These are phyloP conservation scores for Gasterosteus nipponicus DNA, from an alignment of 2,113 vertebrate genomes.

Conservation along the genomic window DNA sequence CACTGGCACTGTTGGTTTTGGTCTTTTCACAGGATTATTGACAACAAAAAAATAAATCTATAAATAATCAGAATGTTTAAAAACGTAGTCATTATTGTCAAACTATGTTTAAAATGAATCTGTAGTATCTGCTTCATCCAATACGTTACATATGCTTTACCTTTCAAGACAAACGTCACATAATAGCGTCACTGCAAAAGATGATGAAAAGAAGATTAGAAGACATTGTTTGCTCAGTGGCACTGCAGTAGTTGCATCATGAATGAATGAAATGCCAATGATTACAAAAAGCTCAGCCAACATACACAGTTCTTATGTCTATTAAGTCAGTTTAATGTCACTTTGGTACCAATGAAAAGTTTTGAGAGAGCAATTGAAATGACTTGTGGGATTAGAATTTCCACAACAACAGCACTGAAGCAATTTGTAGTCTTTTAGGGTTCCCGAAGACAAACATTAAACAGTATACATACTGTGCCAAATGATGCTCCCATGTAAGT, in stretches of 20 bases:
- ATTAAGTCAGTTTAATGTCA: slow-evolving; percentile 30
- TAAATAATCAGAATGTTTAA: neutral
- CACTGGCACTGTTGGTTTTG: neutral
- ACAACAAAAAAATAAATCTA: neutral
- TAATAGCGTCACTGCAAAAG: neutral
- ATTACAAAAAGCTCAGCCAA: neutral
- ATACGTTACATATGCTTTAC: neutral
- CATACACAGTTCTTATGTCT: slow-evolving; percentile 8
- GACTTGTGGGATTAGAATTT: slow-evolving; percentile 23
- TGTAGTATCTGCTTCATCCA: neutral
- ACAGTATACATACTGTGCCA: slow-evolving; percentile 41
- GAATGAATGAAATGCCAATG: slow-evolving; percentile 3
- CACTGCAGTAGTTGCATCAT: neutral
- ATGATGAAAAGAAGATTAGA: neutral
- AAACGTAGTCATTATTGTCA: neutral
- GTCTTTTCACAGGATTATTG: neutral
- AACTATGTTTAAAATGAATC: neutral
- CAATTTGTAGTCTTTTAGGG: slow-evolving; percentile 41
- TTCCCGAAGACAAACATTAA: slow-evolving; percentile 31
- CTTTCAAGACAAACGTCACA: neutral
- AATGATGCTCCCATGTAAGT: slow-evolving; percentile 39
- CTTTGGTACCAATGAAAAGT: neutral
- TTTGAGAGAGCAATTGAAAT: slow-evolving; percentile 15
- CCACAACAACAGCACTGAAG: slow-evolving; percentile 17
- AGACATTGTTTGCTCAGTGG: neutral